These are phyloP conservation scores for Xiphorhynchus erythropygius DNA, from an alignment of 2,797 vertebrate genomes.

Conservation along the genomic window DNA sequence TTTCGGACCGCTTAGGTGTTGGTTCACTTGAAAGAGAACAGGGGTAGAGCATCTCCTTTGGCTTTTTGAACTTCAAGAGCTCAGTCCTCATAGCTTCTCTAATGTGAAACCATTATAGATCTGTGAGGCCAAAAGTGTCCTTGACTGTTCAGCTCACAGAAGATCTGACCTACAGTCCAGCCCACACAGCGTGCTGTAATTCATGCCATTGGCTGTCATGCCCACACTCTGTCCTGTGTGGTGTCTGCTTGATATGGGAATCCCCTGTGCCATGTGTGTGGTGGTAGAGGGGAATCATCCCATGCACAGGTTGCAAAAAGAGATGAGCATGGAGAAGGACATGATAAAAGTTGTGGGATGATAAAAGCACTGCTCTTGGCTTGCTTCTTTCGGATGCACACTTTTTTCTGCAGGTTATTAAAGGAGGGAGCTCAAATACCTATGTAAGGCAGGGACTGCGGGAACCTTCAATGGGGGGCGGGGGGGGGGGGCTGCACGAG, in stretches of 20 bases:
- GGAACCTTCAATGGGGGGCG: too few species aligned
- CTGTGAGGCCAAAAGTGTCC: not conserved
- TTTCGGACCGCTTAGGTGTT: not conserved
- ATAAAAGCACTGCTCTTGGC: not conserved
- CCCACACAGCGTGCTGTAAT: not conserved
- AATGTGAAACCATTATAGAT: not conserved
- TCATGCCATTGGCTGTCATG: fast-evolving
- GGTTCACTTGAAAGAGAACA: not conserved
- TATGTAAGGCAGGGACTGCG: fast-evolving
- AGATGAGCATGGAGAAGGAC: not conserved
- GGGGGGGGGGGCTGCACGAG: not conserved
- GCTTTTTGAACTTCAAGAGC: not conserved
- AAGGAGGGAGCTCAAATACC: not conserved
- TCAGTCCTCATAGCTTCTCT: not conserved
- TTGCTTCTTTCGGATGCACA: not conserved
- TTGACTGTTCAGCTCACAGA: not conserved
- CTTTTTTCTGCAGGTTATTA: not conserved
- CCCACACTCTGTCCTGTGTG: fast-evolving
- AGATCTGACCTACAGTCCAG: not conserved
- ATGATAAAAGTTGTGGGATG: not conserved
- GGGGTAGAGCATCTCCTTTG: not conserved
- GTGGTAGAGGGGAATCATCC: not conserved
- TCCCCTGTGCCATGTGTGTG: fast-evolving
- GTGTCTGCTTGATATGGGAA: not conserved
- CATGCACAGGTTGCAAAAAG: not conserved